phyloP scores from a whole-genome alignment of 1,140 invertebrate species.

The Zaprionus vittiger region DNA sequence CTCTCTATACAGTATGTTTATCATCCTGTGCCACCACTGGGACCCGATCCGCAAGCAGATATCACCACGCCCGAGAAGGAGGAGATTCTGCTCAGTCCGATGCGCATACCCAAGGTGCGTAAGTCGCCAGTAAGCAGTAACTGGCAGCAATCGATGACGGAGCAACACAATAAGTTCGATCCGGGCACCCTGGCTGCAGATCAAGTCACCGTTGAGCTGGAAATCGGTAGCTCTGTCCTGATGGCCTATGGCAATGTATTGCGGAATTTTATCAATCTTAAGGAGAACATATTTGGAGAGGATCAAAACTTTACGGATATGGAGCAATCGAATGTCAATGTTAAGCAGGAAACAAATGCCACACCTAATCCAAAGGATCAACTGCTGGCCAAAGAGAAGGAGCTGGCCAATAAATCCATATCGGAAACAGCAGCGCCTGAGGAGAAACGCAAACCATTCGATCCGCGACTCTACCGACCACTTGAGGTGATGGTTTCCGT shows the following conservation, averaged over 20 bases:
- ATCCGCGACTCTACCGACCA: conserved; percentile 94
- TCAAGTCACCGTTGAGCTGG: conserved; percentile 94
- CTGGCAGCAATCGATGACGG: conserved; percentile 86
- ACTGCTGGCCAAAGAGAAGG: conserved; percentile 76
- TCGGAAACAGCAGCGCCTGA: conserved; percentile 86
- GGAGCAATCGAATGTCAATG: conserved; percentile 87
- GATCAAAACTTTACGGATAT: conserved; percentile 97
- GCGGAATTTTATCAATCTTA: conserved; percentile 94
- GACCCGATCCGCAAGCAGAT: conserved; percentile 94
- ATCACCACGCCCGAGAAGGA: conserved; percentile 97
- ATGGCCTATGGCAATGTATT: conserved; percentile 95
- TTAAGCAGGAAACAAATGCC: conserved; percentile 63
- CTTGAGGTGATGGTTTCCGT: conserved; percentile 96
- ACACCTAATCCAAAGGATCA: conserved; percentile 78
- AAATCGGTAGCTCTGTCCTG: conserved; percentile 96
- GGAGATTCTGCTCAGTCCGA: conserved; percentile 95
- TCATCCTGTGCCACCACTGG: conserved; percentile 94
- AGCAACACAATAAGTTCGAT: conserved; percentile 92
- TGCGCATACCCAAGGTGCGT: conserved; percentile 92
- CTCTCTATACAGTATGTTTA: conserved; percentile 96
- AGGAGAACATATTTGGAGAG: conserved; percentile 98
- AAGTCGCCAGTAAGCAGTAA: conserved; percentile 89
- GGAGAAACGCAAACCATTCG: conserved; percentile 88
- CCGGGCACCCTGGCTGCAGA: conserved; percentile 93
- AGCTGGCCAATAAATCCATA: conserved; percentile 85